Evolutionary conservation across 2,888 invertebrate genomes (phyloP).

Genomic region (Noctua pronuba): DNA sequence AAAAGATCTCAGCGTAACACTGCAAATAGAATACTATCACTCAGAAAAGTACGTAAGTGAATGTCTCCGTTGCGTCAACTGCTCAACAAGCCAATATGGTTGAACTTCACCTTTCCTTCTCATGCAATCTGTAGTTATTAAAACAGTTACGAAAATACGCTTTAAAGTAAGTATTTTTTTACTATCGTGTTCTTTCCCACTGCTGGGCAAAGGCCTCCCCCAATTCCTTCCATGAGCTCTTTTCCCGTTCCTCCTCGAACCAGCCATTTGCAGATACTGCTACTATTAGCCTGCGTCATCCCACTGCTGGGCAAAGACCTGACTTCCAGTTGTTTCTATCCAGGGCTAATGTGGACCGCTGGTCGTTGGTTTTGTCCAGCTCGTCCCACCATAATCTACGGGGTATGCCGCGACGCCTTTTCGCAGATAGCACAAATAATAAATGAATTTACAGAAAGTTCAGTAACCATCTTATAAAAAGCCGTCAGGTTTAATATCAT

Average conservation of each 20-base stretch:
- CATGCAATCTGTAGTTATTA: neutral
- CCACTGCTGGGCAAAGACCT: too few species aligned
- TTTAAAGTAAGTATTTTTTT: neutral
- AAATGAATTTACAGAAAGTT: neutral
- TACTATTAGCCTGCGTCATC: too few species aligned
- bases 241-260: too few species aligned
- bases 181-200: neutral
- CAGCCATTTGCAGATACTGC: neutral
- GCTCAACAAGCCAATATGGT: neutral
- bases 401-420: too few species aligned
- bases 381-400: too few species aligned
- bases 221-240: too few species aligned
- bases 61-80: neutral
- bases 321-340: too few species aligned
- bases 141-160: neutral
- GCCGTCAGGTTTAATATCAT: conserved; percentile 28
- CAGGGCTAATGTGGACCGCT: too few species aligned
- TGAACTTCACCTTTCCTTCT: neutral
- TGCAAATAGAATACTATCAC: neutral
- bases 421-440: neutral
- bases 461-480: neutral
- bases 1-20: too few species aligned
- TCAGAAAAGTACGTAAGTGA: neutral
- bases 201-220: neutral
- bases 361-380: too few species aligned